phyloP scores from a whole-genome alignment of 2,888 invertebrate species.

The Gari tellinella region DNA sequence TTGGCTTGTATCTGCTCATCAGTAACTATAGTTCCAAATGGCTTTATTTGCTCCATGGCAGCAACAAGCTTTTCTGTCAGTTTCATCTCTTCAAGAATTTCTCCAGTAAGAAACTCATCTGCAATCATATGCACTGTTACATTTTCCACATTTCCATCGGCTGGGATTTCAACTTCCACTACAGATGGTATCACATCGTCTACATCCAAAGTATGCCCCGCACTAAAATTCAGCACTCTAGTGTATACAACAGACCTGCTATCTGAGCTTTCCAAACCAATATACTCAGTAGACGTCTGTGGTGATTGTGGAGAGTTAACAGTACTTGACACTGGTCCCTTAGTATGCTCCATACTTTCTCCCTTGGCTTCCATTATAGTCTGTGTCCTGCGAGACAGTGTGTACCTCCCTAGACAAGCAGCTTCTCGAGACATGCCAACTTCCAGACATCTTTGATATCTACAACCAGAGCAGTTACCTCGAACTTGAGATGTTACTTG shows the following conservation, averaged over 20 bases:
- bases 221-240: too few relatives aligned
- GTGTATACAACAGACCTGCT: too few relatives aligned
- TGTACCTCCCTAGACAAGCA: slow-evolving; percentile 57
- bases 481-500: slow-evolving; percentile 48
- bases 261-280: too few relatives aligned
- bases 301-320: too few relatives aligned
- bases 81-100: slow-evolving; percentile 31
- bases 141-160: slow-evolving; percentile 21
- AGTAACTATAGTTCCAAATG: slow-evolving; percentile 57
- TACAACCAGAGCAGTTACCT: slow-evolving; percentile 60
- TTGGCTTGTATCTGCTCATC: slow-evolving; percentile 51
- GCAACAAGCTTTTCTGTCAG: slow-evolving; percentile 43
- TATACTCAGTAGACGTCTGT: too few relatives aligned
- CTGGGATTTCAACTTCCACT: slow-evolving; percentile 15
- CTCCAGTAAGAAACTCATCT: slow-evolving; percentile 12
- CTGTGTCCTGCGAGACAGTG: slow-evolving; percentile 48
- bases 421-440: slow-evolving; percentile 61
- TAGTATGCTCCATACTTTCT: slow-evolving; percentile 12
- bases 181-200: neutral
- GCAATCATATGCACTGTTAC: slow-evolving; percentile 18
- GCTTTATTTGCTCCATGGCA: slow-evolving; percentile 52
- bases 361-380: slow-evolving; percentile 63
- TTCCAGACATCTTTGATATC: slow-evolving; percentile 50
- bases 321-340: too few relatives aligned
- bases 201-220: too few relatives aligned